phyloP scores from a whole-genome alignment of 2,797 vertebrate genomes.

The Sarcophilus harrisii region DNA sequence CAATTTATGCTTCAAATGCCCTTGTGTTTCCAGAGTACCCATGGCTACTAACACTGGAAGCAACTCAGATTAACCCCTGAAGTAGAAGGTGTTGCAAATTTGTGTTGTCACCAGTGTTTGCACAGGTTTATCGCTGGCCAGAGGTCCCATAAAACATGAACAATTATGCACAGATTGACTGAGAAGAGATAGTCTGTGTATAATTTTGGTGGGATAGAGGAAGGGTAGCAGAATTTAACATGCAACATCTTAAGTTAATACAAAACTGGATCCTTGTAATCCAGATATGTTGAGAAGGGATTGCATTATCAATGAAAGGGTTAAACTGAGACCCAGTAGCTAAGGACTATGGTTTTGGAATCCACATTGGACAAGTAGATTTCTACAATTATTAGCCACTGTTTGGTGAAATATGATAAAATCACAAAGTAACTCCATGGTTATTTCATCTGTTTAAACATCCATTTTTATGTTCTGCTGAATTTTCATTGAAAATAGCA shows the following conservation, averaged over 20 bases:
- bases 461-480: slow-evolving; percentile 57
- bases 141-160: not conserved
- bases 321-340: fast-evolving
- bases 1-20: not conserved
- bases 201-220: not conserved
- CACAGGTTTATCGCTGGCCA: not conserved
- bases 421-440: slow-evolving; percentile 56
- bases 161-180: not conserved
- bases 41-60: not conserved
- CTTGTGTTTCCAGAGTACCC: slow-evolving; percentile 12
- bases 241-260: slow-evolving; percentile 14
- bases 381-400: slow-evolving; percentile 18
- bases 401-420: slow-evolving; percentile 69
- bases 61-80: not conserved
- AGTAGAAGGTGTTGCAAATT: not conserved
- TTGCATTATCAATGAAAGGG: not conserved
- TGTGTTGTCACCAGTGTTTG: slow-evolving; percentile 6
- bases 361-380: not conserved
- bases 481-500: slow-evolving; percentile 64
- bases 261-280: not conserved
- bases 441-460: slow-evolving; percentile 74
- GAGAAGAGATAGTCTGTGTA: not conserved
- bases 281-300: not conserved
- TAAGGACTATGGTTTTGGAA: not conserved
- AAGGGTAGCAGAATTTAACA: not conserved